phyloP scores from a whole-genome alignment of 2,797 vertebrate species.

The Adelosebastes latens region DNA sequence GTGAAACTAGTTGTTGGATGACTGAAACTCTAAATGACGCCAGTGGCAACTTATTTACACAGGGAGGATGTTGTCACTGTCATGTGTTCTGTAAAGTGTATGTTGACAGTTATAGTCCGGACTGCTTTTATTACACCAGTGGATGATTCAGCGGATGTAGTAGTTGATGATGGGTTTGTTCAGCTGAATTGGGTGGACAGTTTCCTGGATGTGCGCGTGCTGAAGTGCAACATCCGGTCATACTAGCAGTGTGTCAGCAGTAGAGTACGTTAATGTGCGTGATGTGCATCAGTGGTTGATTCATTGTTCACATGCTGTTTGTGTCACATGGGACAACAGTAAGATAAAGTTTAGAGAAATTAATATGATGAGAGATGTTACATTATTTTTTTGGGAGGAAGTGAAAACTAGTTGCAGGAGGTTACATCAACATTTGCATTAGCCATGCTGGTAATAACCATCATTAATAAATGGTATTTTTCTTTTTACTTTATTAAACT shows the following conservation, averaged over 20 bases:
- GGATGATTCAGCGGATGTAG: conserved; percentile 20
- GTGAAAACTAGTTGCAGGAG: too few relatives aligned
- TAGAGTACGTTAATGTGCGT: too few relatives aligned
- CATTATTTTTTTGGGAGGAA: too few relatives aligned
- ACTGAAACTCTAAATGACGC: neutral
- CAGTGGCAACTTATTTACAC: neutral
- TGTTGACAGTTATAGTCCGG: neutral
- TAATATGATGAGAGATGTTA: too few relatives aligned
- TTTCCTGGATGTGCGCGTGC: conserved; percentile 11
- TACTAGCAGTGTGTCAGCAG: neutral
- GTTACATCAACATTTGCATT: too few relatives aligned
- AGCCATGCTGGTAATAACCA: too few relatives aligned
- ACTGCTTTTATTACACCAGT: neutral
- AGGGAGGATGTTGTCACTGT: neutral
- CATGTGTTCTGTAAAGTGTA: neutral
- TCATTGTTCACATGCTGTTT: neutral
- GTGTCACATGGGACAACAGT: neutral
- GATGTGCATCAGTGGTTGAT: neutral
- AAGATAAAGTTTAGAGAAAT: too few relatives aligned
- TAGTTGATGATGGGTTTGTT: neutral
- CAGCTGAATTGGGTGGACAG: neutral
- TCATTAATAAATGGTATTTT: too few relatives aligned
- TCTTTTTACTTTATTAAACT: too few relatives aligned
- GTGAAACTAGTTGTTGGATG: conserved; percentile 15
- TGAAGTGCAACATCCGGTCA: neutral